Conservation (phyloP, 2,888 invertebrate genomes). For the Acanthoscelides obtectus region DNA sequence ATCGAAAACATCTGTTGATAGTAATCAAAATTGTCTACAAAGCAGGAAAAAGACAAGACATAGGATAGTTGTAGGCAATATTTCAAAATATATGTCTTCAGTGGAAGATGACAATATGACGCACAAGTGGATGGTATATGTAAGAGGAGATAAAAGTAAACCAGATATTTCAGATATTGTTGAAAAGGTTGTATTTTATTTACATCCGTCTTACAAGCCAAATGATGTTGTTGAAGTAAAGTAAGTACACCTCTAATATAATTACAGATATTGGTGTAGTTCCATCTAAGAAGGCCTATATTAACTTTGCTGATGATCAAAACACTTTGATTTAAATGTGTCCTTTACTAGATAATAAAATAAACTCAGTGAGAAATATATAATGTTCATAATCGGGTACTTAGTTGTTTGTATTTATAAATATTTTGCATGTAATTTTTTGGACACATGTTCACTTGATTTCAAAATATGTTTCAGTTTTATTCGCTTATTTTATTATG, state of each 20-base stretch:
- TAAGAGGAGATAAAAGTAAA: conserved; percentile 62
- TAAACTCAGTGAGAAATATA: too few species aligned
- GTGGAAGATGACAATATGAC: conserved; percentile 65
- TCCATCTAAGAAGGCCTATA: too few species aligned
- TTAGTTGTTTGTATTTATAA: too few species aligned
- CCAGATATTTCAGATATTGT: conserved; percentile 61
- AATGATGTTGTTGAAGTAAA: conserved; percentile 77
- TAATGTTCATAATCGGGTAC: too few species aligned
- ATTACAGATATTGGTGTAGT: too few species aligned
- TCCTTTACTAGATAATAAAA: too few species aligned
- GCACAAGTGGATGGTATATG: conserved; percentile 89
- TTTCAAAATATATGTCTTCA: conserved; percentile 76
- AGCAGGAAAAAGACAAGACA: conserved; percentile 39
- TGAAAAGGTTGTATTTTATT: conserved; percentile 69
- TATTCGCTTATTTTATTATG: too few species aligned
- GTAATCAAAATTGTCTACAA: conserved; percentile 14
- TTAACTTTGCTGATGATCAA: too few species aligned
- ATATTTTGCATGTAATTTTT: too few species aligned
- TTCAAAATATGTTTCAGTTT: too few species aligned
- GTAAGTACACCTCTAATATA: too few species aligned
- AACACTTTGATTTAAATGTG: conserved; percentile 8
- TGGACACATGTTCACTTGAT: too few species aligned
- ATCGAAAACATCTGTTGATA: conserved; percentile 9
- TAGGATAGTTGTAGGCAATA: conserved; percentile 60
- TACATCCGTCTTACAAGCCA: conserved; percentile 84